Evolutionary conservation across 2,888 invertebrate genomes (phyloP), one percentile per base, ranked within the genome.

Genomic region (Hirtodrosophila cameraria): DNA sequence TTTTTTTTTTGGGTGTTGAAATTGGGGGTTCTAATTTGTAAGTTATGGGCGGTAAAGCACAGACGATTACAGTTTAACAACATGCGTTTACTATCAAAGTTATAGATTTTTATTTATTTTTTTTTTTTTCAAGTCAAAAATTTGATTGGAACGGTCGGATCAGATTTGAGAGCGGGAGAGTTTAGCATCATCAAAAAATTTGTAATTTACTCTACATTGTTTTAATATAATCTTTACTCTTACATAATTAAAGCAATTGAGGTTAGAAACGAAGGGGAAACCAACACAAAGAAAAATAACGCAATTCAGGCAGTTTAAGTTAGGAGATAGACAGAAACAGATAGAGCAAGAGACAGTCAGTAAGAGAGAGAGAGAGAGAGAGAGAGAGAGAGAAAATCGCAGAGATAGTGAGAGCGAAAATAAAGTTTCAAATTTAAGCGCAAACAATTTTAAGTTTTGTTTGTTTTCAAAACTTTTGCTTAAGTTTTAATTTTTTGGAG

Each of bases 71-170:
- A 36, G 48, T 54, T n/a, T n/a, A 68, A 50, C 49, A 68, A 11
- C 70, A 70, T 70, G 70, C 70, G 49, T 57, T 13, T 23, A 45
- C 53, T 66, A 53, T 33, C 53, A 23, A n/a, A n/a, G n/a, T n/a
- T n/a, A 20, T 36, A 36, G 30, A 13, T 3, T 13, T 54, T 9
- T 52, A 38, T 25, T 15, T 13, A 31, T 36, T 28, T 53, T n/a
- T 3, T 39, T 18, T 11, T 12, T 30, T 38, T 30, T 5, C 8
- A 23, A 23, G n/a, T n/a, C n/a, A n/a, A n/a, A n/a, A n/a, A 27
- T 39, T 39, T 23, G n/a, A 48, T 39, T 31, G 30, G 27, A 36
- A 20, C 39, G 31, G 25, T n/a, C 31, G 35, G 11, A 36, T 50
- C 15, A 25, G n/a, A 18, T 35, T n/a, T 57, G 49, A 28, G 49